A percentile compares a stretch with the other conserved stretches of the same genome.
These are phyloP conservation scores for Tinea trinotella DNA, from an alignment of 2,888 invertebrate genomes.

Conservation along the genomic window DNA sequence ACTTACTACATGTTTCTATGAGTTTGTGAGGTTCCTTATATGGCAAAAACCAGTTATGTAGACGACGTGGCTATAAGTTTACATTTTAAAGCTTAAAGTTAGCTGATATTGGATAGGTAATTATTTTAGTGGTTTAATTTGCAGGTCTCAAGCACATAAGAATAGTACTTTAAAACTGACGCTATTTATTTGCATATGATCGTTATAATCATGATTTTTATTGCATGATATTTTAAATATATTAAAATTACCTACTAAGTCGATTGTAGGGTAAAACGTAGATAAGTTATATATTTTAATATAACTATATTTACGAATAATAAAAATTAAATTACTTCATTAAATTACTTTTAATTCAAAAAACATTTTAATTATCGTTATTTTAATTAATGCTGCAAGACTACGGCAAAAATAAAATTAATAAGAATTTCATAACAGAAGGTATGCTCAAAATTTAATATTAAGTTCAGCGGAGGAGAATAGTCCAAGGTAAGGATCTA, in stretches of 20 bases:
- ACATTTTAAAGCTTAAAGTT: constrained; percentile 34
- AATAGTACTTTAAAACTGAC: constrained; percentile 30
- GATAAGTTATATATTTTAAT: no score
- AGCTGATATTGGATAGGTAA: constrained; percentile 46
- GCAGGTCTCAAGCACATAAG: constrained; percentile 41
- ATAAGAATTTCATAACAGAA: background rate
- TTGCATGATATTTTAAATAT: constrained; percentile 22
- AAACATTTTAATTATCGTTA: no score
- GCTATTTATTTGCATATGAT: background rate
- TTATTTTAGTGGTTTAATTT: constrained; percentile 62
- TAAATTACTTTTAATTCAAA: no score
- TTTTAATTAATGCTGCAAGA: no score
- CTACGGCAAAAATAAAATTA: background rate
- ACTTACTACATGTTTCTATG: background rate
- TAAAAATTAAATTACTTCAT: no score
- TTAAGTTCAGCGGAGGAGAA: background rate
- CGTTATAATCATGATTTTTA: constrained; percentile 29
- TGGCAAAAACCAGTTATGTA: constrained; percentile 40
- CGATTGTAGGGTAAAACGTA: no score
- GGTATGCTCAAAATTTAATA: constrained; percentile 4
- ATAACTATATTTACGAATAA: no score
- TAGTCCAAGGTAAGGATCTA: background rate
- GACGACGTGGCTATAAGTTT: constrained; percentile 34
- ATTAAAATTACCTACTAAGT: no score
- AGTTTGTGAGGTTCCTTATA: background rate